Evolutionary conservation across 2,888 invertebrate species (phyloP).

Genomic region (Drosophila tripunctata): DNA sequence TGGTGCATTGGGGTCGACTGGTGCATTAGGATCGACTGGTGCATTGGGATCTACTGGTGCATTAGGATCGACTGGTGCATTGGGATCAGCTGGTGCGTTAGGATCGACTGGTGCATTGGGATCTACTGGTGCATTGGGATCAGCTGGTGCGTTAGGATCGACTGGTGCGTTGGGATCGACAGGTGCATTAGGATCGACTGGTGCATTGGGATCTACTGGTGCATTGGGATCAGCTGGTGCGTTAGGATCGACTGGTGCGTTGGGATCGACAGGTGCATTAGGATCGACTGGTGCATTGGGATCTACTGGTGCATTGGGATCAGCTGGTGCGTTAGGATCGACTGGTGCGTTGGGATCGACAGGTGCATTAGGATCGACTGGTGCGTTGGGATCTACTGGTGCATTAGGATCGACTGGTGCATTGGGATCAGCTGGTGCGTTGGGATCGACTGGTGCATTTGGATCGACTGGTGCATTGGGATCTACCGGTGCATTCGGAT

Average conservation of each 20-base stretch:
- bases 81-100: conserved; percentile 13
- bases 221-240: not conserved
- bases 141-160: too few relatives aligned
- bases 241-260: not conserved
- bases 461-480: not conserved
- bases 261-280: too few relatives aligned
- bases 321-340: too few relatives aligned
- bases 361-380: not conserved
- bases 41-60: conserved; percentile 31
- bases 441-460: too few relatives aligned
- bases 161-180: too few relatives aligned
- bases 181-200: too few relatives aligned
- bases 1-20: not conserved
- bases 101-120: conserved; percentile 16
- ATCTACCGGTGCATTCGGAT: conserved; percentile 1
- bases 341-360: not conserved
- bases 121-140: too few relatives aligned
- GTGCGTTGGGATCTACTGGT: not conserved
- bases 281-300: too few relatives aligned
- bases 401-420: not conserved
- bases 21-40: not conserved
- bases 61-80: conserved; percentile 22
- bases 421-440: not conserved
- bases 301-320: not conserved
- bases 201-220: conserved; percentile 6